Conservation (phyloP, 2,797 vertebrate species). For the Acipenser ruthenus region DNA sequence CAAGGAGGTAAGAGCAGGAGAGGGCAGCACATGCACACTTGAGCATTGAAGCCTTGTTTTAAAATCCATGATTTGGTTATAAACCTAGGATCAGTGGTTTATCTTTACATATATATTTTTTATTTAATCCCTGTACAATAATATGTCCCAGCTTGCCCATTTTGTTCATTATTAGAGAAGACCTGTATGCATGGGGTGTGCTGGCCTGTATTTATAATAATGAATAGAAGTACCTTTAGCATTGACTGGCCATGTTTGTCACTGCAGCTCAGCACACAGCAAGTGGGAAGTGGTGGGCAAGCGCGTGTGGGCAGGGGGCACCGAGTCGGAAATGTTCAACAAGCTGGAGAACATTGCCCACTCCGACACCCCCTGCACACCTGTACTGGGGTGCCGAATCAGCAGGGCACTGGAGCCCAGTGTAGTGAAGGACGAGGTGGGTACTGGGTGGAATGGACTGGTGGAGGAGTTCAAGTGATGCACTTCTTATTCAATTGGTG, state of each 20-base stretch:
- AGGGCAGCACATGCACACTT: not conserved
- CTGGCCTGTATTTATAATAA: too few relatives aligned
- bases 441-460: not conserved
- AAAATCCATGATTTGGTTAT: not conserved
- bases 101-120: not conserved
- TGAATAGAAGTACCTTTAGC: too few relatives aligned
- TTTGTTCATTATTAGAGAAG: too few relatives aligned
- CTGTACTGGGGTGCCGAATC: conserved; percentile 85
- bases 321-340: conserved; percentile 97
- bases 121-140: not conserved
- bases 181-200: too few relatives aligned
- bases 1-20: conserved; percentile 47
- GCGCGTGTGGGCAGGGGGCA: conserved; percentile 79
- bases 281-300: conserved; percentile 73
- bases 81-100: not conserved
- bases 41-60: too few relatives aligned
- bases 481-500: too few relatives aligned
- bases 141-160: too few relatives aligned
- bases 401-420: conserved; percentile 87
- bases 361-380: conserved; percentile 70
- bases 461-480: too few relatives aligned
- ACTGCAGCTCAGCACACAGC: conserved; percentile 52
- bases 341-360: conserved; percentile 90
- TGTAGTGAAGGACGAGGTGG: conserved; percentile 77
- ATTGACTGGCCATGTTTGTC: not conserved